A percentile compares a stretch with the other conserved stretches of the same genome.
phyloP scores from a whole-genome alignment of 2,888 invertebrate genomes.

The Ectemnius continuus region DNA sequence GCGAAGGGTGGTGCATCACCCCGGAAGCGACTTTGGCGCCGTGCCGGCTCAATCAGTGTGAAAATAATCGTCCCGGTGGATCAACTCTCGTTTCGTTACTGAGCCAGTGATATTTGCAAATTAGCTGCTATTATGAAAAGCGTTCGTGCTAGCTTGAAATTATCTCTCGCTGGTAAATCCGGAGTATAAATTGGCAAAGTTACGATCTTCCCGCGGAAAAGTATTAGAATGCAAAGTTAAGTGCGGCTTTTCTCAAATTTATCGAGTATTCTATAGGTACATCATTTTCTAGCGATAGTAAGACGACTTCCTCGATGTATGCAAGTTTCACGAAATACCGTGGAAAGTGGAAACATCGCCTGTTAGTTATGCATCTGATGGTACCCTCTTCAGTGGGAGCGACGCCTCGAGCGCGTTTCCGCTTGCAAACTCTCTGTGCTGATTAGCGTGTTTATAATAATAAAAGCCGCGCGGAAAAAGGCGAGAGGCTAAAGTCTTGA shows the following conservation, averaged over 20 bases:
- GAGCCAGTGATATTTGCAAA: too few relatives aligned
- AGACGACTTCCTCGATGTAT: slow-evolving; percentile 16
- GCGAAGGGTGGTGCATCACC: slow-evolving; percentile 34
- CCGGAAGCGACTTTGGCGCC: slow-evolving; percentile 48
- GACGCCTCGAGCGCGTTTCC: slow-evolving; percentile 1
- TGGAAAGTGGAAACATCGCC: slow-evolving; percentile 11
- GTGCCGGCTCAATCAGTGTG: slow-evolving; percentile 27
- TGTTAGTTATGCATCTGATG: slow-evolving; percentile 3
- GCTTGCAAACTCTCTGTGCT: background rate
- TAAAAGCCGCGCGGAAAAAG: background rate
- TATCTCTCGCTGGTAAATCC: too few relatives aligned
- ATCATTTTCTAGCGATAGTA: slow-evolving; percentile 18
- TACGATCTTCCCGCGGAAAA: slow-evolving; percentile 15
- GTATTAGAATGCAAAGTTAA: slow-evolving; percentile 50
- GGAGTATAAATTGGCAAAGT: slow-evolving; percentile 2
- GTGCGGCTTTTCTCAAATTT: slow-evolving; percentile 48
- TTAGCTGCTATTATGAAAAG: too few relatives aligned
- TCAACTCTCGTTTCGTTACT: background rate
- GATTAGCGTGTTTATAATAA: slow-evolving; percentile 3
- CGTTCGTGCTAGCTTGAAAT: too few relatives aligned
- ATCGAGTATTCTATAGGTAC: slow-evolving; percentile 38
- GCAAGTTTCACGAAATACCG: slow-evolving; percentile 15
- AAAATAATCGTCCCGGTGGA: slow-evolving; percentile 12
- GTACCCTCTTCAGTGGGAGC: background rate
- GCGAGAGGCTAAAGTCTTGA: too few relatives aligned